phyloP scores from a whole-genome alignment of 2,888 invertebrate species.

The Pteria penguin region DNA sequence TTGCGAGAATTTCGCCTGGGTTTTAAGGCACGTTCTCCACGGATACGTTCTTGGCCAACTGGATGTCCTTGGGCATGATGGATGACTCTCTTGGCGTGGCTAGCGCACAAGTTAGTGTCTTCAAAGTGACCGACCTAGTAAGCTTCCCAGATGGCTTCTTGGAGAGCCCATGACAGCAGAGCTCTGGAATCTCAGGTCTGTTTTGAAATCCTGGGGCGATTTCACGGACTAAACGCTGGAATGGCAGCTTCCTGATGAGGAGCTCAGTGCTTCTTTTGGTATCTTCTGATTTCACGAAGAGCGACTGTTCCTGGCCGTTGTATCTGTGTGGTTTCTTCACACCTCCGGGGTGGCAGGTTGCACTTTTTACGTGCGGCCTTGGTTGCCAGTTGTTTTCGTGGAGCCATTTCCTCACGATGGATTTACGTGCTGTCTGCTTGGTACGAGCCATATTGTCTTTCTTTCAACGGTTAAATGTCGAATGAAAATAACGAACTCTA shows the following conservation, averaged over 20 bases:
- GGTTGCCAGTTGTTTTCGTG: too few species aligned
- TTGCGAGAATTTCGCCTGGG: too few species aligned
- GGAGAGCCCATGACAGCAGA: slow-evolving; percentile 27
- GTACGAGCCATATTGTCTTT: too few species aligned
- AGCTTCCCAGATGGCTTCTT: slow-evolving; percentile 70
- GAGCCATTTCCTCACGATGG: too few species aligned
- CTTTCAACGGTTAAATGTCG: too few species aligned
- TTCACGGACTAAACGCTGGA: slow-evolving; percentile 33
- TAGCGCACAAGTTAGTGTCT: slow-evolving; percentile 98
- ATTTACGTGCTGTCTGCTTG: too few species aligned
- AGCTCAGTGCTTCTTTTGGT: slow-evolving; percentile 75
- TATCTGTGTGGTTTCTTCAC: slow-evolving; percentile 76
- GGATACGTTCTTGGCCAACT: too few species aligned
- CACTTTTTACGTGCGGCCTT: too few species aligned
- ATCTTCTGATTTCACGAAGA: slow-evolving; percentile 74
- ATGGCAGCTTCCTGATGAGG: slow-evolving; percentile 31
- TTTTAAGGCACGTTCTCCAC: too few species aligned
- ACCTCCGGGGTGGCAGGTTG: too few species aligned
- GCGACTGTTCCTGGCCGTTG: slow-evolving; percentile 76
- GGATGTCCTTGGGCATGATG: slow-evolving; percentile 98
- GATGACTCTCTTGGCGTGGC: slow-evolving; percentile 98
- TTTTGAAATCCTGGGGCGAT: slow-evolving; percentile 30
- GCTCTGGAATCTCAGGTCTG: slow-evolving; percentile 20
- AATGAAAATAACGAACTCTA: too few species aligned
- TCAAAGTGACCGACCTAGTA: slow-evolving; percentile 89